Base-by-base conservation (phyloP, 2,888 invertebrate species). In the Acrocyrtus sp. region DNA sequence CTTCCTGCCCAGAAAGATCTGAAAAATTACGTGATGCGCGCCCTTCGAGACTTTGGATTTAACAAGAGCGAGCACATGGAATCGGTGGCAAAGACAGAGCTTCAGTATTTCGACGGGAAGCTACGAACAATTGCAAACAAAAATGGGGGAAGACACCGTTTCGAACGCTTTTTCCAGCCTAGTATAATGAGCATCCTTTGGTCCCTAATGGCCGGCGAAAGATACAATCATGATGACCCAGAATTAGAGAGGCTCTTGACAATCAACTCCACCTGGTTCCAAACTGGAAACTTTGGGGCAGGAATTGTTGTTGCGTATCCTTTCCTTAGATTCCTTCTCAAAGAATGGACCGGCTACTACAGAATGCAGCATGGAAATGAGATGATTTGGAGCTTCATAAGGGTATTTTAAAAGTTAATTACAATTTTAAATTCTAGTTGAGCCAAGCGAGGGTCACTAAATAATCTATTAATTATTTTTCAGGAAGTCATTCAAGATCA, bases 311-410 rank as follows among this genome's bases (percentile, higher is more conserved):
- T 76, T 0, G 79, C 79, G 10, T 79, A 63, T 34, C 79, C 92
- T 0, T 89, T 90, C 84, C 83, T 91, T 63, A 86, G 92, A 65
- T 89, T 87, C 81, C 77, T 92, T 8, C 87, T 89, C 3, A 92
- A 92, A 0, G 85, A 88, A 69, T 81, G 85, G 22, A 88, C 88
- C 61, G 91, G 91, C 0, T 92, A 90, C 83, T 85, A 85, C 45
- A 48, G 60, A n/a, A 72, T 72, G 65, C 62, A 68, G 39, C 43
- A 60, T n/a, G 79, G 72, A 24, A 79, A 79, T 53, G 51, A 61
- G 19, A 63, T 58, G 21, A 77, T 79, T 17, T 72, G 78, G 57
- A 43, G 47, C 12, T 79, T 74, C 51, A 50, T 78, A 2, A 48
- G 74, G 62, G 79, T 74, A 72, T 47, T 21, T 41, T 51, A n/a